Base-by-base conservation (phyloP, 1,140 invertebrate genomes). In the Coptotermes formosanus region DNA sequence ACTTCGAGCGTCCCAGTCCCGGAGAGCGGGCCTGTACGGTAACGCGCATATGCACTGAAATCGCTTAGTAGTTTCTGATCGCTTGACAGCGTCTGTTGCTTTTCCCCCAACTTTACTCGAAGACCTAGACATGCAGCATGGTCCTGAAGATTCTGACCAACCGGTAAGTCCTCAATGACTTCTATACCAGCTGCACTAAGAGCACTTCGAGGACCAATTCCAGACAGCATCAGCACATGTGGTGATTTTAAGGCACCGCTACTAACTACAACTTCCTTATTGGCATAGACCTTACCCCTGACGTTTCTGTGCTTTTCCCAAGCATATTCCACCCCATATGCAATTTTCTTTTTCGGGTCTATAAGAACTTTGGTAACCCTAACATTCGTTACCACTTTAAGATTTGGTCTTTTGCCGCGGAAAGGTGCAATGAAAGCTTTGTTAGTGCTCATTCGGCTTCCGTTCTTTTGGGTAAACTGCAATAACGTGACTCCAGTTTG, bases 141-240 rank as follows among this genome's bases (percentile, higher is more conserved):
- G 90, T 96, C 96, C 89, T 96, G 94, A 0, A 97, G 92, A 90
- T 97, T 97, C 86, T 94, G 93, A 1, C 97, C 97, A 0, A 97
- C 96, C 0, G 94, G 94, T 0, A 96, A 91, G 89, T 97, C 93
- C 86, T 93, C 90, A 23, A 95, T 87, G 0, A 93, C 91, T 0
- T 90, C 86, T 87, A 83, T 38, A 87, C 83, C 84, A 12, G 83
- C 21, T 38, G 82, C 2, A n/a, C 43, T 87, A 9, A 92, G 86
- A 84, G 92, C 90, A 19, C 88, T 87, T n/a, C 85, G 88, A 12
- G 91, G 90, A 69, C 92, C 92, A 84, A 93, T 89, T 32, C 92
- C 92, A 85, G 90, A 91, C 3, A 92, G 85, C 90, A 92, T 90
- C 0, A 92, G 88, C 16, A 92, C 69, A 84, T 90, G 88, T 19